These are phyloP conservation scores for Guaruba guarouba DNA, from an alignment of 2,113 vertebrate species.

Conservation along the genomic window DNA sequence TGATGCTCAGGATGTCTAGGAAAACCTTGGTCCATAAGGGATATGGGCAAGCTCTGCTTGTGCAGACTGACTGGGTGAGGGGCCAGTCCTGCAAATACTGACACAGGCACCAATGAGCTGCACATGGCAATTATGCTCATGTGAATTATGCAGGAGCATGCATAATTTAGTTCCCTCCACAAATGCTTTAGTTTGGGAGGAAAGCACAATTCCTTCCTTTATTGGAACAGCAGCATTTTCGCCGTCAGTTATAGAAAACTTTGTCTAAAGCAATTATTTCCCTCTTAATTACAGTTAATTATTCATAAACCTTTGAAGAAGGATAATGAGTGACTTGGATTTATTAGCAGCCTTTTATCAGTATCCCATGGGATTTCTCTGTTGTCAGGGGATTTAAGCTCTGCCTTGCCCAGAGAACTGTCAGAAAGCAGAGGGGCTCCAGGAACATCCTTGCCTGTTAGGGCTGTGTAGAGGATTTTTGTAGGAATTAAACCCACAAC, in stretches of 20 bases:
- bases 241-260: background rate
- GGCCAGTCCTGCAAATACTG: background rate
- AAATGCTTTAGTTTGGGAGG: background rate
- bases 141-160: no score
- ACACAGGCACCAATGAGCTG: background rate
- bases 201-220: background rate
- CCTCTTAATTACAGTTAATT: background rate
- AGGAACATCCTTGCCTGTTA: fast-evolving
- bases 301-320: background rate
- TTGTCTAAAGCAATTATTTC: background rate
- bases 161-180: background rate
- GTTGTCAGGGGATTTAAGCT: background rate
- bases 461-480: background rate
- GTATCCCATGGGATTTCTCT: background rate
- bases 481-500: background rate
- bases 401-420: background rate
- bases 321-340: background rate
- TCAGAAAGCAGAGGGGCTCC: background rate
- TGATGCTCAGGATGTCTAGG: fast-evolving
- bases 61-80: background rate
- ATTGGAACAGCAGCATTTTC: background rate
- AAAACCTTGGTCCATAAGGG: background rate
- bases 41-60: background rate
- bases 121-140: no score
- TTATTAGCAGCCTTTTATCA: conserved; percentile 6